Conservation (phyloP, 2,113 vertebrate species). For the Neofelis nebulosa region DNA sequence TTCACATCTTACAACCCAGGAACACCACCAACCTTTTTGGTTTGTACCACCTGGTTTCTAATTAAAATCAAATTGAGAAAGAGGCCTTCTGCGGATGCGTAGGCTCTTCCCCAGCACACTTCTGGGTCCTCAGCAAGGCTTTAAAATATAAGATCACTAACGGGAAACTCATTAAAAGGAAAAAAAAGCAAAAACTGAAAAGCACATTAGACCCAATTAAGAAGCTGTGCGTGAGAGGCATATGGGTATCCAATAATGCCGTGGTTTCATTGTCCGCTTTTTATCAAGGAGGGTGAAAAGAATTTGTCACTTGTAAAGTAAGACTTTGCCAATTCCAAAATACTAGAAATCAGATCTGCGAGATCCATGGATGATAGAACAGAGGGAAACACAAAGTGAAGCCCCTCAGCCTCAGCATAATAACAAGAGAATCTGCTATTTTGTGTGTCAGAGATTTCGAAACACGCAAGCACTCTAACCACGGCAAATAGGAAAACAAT, state of each 20-base stretch:
- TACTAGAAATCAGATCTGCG: neutral
- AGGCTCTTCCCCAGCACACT: slow-evolving; percentile 33
- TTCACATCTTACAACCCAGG: slow-evolving; percentile 77
- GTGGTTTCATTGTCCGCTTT: slow-evolving; percentile 8
- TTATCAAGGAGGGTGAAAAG: neutral
- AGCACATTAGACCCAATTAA: neutral
- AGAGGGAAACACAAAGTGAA: neutral
- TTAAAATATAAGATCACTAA: slow-evolving; percentile 19
- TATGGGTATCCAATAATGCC: neutral
- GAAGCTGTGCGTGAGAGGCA: slow-evolving; percentile 6
- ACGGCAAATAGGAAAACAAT: slow-evolving; percentile 68
- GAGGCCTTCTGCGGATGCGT: slow-evolving; percentile 30
- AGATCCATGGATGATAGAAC: neutral
- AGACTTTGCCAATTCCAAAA: neutral
- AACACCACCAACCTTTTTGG: slow-evolving; percentile 71
- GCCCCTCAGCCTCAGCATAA: neutral
- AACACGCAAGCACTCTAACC: slow-evolving; percentile 27
- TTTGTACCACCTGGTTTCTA: slow-evolving; percentile 82
- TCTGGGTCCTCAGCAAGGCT: neutral
- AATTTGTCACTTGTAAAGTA: slow-evolving; percentile 11
- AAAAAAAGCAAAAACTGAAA: slow-evolving; percentile 19
- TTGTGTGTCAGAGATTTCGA: slow-evolving; percentile 73
- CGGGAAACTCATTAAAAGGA: neutral
- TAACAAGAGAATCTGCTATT: slow-evolving; percentile 43
- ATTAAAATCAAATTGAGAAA: slow-evolving; percentile 75